Base-by-base conservation (phyloP, 2,888 invertebrate species). In the Oligia fasciuncula region DNA sequence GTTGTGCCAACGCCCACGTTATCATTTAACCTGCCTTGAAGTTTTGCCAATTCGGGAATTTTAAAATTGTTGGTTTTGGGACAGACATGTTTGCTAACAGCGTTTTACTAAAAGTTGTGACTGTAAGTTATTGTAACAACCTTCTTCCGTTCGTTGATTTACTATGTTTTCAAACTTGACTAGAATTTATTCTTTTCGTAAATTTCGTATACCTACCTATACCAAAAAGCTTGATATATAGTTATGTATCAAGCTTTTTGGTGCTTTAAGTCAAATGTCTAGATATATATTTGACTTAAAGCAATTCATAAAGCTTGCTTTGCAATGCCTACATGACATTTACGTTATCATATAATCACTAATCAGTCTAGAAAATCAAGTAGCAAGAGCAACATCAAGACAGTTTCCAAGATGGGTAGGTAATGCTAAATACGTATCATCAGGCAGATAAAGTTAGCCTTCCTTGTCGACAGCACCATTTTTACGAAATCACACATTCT, bases 401-500 rank as follows among this genome's bases (percentile, higher is more conserved):
- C 14, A 40, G 17, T 40, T 73, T 43, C 23, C 43, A 62, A 57
- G 23, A 14, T 14, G 35, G 17, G 17, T 62, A 67, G 17, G 17
- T 62, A 67, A 51, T 73, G 54, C n/a, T 43, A 49, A 43, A 6
- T 49, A 35, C 60, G 6, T 23, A 62, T 77, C 71, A 70, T 69
- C 68, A 43, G 8, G 54, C 23, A 80, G 62, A 76, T 87, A 49
- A 75, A 40, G 62, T 81, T 81, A 80, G 71, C 79, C 81, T 79
- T 85, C 29, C 79, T 73, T 65, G 83, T 69, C n/a, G n/a, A 43
- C 75, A 76, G 71, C 60, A 81, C 14, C 13, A 66, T 74, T 65
- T 85, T 86, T 79, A 87, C 82, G 65, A 78, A 85, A 88, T 90
- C 77, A 84, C 66, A 87, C 81, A 92, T 90, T 89, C 90, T 83